Percentiles rank a stretch among this genome's conserved stretches.
Evolutionary conservation across 2,888 invertebrate genomes (phyloP).

Genomic region (Aleiodes testaceus): DNA sequence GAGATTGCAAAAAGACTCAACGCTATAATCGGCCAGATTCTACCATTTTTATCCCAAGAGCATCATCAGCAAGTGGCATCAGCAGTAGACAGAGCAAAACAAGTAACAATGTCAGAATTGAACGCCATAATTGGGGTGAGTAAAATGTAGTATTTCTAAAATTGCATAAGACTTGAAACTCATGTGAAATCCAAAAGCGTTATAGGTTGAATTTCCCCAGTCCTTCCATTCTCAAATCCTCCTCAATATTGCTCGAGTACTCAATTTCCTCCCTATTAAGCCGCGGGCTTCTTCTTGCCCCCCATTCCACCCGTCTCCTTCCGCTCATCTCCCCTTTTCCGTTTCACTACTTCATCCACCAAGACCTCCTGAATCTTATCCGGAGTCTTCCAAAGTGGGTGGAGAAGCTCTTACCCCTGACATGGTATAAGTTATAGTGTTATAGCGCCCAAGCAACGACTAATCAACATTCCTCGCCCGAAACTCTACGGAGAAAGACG

Average conservation of each 20-base stretch:
- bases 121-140: slow-evolving; percentile 96
- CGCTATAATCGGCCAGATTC: slow-evolving; percentile 93
- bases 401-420: slow-evolving; percentile 58
- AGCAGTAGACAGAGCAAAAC: slow-evolving; percentile 94
- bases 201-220: slow-evolving; percentile 55
- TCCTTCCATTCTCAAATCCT: slow-evolving; percentile 66
- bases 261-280: slow-evolving; percentile 74
- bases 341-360: slow-evolving; percentile 43
- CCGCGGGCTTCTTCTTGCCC: slow-evolving; percentile 66
- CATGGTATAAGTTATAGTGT: slow-evolving; percentile 69
- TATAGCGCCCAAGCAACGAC: slow-evolving; percentile 70
- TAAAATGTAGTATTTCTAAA: slow-evolving; percentile 52
- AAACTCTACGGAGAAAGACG: slow-evolving; percentile 46
- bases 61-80: slow-evolving; percentile 95
- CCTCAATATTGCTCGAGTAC: slow-evolving; percentile 73
- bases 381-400: slow-evolving; percentile 56
- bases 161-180: slow-evolving; percentile 56
- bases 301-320: slow-evolving; percentile 37
- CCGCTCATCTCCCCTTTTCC: slow-evolving; percentile 40
- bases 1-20: slow-evolving; percentile 96
- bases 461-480: slow-evolving; percentile 70
- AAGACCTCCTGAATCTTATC: slow-evolving; percentile 49
- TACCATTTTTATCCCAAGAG: slow-evolving; percentile 93
- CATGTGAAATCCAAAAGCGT: slow-evolving; percentile 69
- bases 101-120: slow-evolving; percentile 95